A percentile compares a stretch with the other conserved stretches of the same genome.
phyloP scores from a whole-genome alignment of 2,113 vertebrate species.

The Galbula dea region DNA sequence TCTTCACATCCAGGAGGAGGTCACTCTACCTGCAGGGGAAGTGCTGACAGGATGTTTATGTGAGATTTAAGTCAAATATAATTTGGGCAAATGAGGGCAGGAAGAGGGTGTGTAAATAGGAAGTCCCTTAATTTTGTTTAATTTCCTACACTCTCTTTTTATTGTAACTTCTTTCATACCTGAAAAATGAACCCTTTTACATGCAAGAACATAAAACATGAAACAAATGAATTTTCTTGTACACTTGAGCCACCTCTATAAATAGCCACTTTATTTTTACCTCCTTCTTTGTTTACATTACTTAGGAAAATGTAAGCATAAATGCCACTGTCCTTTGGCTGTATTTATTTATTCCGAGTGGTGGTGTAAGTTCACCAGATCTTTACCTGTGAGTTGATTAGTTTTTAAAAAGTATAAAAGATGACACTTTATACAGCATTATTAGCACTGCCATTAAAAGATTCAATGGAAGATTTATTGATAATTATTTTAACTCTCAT shows the following conservation, averaged over 20 bases:
- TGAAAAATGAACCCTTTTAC: slow-evolving; percentile 20
- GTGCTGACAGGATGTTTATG: slow-evolving; percentile 67
- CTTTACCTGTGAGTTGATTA: slow-evolving; percentile 23
- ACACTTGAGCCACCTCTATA: slow-evolving; percentile 3
- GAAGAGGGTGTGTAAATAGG: slow-evolving; percentile 45
- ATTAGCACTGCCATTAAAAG: slow-evolving; percentile 44
- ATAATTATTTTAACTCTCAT: slow-evolving; percentile 64
- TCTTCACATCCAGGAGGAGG: slow-evolving; percentile 14
- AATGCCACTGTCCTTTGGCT: slow-evolving; percentile 32
- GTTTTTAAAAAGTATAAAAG: slow-evolving; percentile 18
- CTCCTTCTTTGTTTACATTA: slow-evolving; percentile 33
- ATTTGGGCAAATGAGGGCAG: slow-evolving; percentile 2
- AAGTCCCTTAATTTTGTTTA: slow-evolving; percentile 40
- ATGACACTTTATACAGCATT: slow-evolving; percentile 29
- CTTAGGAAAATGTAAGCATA: slow-evolving; percentile 44
- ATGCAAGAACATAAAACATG: slow-evolving; percentile 13
- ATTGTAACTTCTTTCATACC: slow-evolving; percentile 3
- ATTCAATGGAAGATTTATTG: slow-evolving; percentile 41
- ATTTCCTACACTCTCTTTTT: slow-evolving; percentile 48
- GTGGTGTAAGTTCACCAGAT: slow-evolving; percentile 44
- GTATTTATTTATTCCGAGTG: slow-evolving; percentile 61
- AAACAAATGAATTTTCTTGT: slow-evolving; percentile 12
- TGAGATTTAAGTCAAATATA: slow-evolving; percentile 40
- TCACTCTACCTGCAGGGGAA: slow-evolving; percentile 58
- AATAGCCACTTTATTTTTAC: slow-evolving; percentile 38